A percentile compares a stretch with the other conserved stretches of the same genome.
These are phyloP conservation scores for Epizoanthus fatuus DNA, from an alignment of 92 coral and sea anemone species.

Conservation along the genomic window DNA sequence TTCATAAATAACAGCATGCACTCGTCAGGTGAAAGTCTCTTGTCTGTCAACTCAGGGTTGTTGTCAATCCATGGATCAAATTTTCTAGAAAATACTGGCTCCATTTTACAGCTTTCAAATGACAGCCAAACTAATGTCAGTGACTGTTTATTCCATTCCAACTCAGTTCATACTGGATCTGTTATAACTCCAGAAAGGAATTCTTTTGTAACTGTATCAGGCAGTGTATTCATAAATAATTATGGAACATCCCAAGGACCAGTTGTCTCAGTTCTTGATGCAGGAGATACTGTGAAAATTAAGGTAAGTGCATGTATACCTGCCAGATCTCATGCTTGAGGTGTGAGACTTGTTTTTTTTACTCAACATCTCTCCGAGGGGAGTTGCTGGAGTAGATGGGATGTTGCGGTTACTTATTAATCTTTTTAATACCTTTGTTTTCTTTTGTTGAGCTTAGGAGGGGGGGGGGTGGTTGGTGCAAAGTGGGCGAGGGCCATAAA, in stretches of 20 bases:
- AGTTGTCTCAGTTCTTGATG: background rate
- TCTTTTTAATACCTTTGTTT: too few species aligned
- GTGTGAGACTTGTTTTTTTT: too few species aligned
- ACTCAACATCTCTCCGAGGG: too few species aligned
- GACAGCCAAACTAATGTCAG: constrained; percentile 10
- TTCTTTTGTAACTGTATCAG: constrained; percentile 1
- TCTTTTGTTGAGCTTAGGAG: too few species aligned
- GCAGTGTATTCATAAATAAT: constrained; percentile 18
- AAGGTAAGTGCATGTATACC: constrained; percentile 7
- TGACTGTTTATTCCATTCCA: constrained; percentile 6
- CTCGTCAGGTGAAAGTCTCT: background rate
- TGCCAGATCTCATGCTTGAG: too few species aligned
- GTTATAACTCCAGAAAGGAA: constrained; percentile 15
- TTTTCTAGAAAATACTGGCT: constrained; percentile 21
- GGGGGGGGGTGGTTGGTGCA: too few species aligned
- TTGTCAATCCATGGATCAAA: constrained; percentile 19
- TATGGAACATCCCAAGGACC: constrained; percentile 16
- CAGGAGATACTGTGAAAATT: constrained; percentile 21
- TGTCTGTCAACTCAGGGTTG: constrained; percentile 25
- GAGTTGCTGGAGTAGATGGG: too few species aligned
- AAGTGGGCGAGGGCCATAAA: too few species aligned
- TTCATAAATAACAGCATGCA: constrained; percentile 18
- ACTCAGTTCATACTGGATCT: constrained; percentile 10
- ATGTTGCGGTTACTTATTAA: too few species aligned
- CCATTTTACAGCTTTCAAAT: background rate